These are phyloP conservation scores for Yponomeuta sedellus DNA, from an alignment of 2,888 invertebrate species.

Conservation along the genomic window DNA sequence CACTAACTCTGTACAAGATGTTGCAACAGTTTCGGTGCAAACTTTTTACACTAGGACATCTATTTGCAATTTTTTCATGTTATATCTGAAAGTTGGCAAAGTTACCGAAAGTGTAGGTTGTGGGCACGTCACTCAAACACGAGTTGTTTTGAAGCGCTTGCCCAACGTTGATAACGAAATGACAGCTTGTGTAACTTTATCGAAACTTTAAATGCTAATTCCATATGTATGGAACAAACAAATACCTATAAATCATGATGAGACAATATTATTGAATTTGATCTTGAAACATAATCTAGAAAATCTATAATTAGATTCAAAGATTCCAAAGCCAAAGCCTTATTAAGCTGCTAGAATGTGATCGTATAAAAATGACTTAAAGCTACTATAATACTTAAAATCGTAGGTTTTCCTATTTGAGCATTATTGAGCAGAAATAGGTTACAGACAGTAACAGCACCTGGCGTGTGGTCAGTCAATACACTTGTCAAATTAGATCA, in stretches of 20 bases:
- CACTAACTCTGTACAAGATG: no score
- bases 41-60: not conserved
- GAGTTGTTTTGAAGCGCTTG: constrained; percentile 4
- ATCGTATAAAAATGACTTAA: no score
- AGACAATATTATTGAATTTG: not conserved
- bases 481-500: no score
- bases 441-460: no score
- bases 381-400: no score
- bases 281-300: not conserved
- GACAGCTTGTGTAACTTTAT: constrained; percentile 24
- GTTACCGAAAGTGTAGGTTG: not conserved
- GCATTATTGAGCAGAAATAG: no score
- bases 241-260: not conserved
- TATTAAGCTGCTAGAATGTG: no score
- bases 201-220: constrained; percentile 13
- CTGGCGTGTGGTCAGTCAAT: no score
- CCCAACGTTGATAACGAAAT: constrained; percentile 9
- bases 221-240: not conserved
- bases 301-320: not conserved
- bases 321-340: not conserved
- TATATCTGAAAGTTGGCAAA: not conserved
- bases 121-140: constrained; percentile 3
- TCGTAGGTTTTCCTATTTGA: no score
- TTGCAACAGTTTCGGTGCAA: not conserved
- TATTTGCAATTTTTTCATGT: not conserved